Evolutionary conservation across 2,888 invertebrate genomes (phyloP).

Genomic region (Nephrocerus scutellatus): DNA sequence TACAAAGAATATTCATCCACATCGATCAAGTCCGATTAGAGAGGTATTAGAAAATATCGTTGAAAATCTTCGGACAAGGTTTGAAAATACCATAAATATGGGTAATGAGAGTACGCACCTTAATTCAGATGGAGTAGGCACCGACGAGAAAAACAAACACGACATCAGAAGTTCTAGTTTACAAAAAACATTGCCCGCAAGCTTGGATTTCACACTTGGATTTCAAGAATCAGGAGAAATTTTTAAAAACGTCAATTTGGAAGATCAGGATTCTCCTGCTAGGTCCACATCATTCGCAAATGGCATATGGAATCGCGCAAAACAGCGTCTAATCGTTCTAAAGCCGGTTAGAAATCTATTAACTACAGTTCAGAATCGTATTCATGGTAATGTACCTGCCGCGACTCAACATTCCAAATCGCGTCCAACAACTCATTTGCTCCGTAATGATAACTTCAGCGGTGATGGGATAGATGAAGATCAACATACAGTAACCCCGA

Average conservation of each 20-base stretch:
- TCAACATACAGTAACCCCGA: too few species aligned
- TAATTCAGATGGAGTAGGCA: slow-evolving; percentile 1
- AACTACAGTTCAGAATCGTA: slow-evolving; percentile 37
- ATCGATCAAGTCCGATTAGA: slow-evolving; percentile 20
- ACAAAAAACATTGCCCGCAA: too few species aligned
- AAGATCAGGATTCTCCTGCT: slow-evolving; percentile 13
- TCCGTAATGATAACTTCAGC: slow-evolving; percentile 14
- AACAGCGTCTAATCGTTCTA: slow-evolving; percentile 36
- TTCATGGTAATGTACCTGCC: slow-evolving; percentile 20
- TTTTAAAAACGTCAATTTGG: too few species aligned
- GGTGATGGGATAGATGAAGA: not conserved
- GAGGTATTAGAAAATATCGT: slow-evolving; percentile 29
- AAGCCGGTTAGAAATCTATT: slow-evolving; percentile 41
- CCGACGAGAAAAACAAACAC: slow-evolving; percentile 6
- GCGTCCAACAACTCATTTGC: not conserved
- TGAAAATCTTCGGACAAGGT: slow-evolving; percentile 24
- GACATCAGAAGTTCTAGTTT: too few species aligned
- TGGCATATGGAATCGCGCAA: slow-evolving; percentile 34
- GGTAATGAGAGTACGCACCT: not conserved
- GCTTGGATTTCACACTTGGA: too few species aligned
- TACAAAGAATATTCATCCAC: not conserved
- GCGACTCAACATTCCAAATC: too few species aligned
- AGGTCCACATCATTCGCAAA: too few species aligned
- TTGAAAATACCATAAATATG: slow-evolving; percentile 20
- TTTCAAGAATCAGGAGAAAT: too few species aligned